These are phyloP conservation scores for Cranoglanis bouderius DNA, from an alignment of 2,113 vertebrate species.

Conservation along the genomic window DNA sequence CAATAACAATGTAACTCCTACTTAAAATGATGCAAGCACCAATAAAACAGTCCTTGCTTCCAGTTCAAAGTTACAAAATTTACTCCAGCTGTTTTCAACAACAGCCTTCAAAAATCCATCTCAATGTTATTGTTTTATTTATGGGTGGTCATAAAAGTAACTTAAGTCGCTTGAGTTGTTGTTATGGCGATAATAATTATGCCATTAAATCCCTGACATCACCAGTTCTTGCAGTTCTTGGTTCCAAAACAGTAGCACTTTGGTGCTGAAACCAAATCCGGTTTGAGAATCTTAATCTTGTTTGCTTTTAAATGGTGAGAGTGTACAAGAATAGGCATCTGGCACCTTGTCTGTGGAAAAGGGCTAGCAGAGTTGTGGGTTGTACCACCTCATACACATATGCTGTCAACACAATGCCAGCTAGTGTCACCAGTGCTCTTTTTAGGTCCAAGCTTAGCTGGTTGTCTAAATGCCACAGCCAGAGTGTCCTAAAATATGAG, in stretches of 20 bases:
- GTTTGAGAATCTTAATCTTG: not conserved
- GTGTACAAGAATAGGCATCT: not conserved
- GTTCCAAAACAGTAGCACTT: not conserved
- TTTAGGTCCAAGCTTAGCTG: constrained; percentile 52
- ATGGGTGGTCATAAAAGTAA: not conserved
- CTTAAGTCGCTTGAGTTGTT: not conserved
- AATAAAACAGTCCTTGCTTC: not conserved
- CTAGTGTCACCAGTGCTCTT: constrained; percentile 61
- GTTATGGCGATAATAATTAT: not conserved
- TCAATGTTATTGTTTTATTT: not conserved
- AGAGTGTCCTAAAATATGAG: constrained; percentile 53
- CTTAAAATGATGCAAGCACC: constrained; percentile 10
- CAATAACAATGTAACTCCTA: not conserved
- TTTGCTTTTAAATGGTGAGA: not conserved
- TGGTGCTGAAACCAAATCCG: not conserved
- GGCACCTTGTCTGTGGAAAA: constrained; percentile 1
- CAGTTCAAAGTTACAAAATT: constrained; percentile 4
- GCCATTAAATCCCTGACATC: not conserved
- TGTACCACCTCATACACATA: constrained; percentile 46
- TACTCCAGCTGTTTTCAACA: constrained; percentile 2
- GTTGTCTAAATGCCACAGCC: constrained; percentile 11
- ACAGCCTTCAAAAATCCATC: not conserved
- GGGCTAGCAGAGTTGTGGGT: constrained; percentile 20
- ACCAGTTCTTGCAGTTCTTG: not conserved
- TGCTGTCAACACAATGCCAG: constrained; percentile 54